Evolutionary conservation across 1,140 invertebrate genomes (phyloP).

Genomic region (Heliconius congener): DNA sequence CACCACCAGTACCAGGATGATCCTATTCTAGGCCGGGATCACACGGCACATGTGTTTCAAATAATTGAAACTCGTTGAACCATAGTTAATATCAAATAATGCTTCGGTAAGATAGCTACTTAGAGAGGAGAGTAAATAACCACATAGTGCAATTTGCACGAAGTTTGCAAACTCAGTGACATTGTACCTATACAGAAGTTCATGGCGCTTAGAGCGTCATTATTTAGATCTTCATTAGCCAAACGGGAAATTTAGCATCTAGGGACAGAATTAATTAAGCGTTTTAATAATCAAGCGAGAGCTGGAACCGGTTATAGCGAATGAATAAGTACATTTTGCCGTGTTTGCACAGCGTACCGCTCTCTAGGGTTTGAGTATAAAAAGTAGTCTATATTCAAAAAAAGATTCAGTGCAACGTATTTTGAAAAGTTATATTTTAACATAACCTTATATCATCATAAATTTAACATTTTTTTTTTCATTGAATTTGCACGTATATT

Average conservation of each 20-base stretch:
- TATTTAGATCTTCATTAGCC: constrained; percentile 2
- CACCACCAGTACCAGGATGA: too few relatives aligned
- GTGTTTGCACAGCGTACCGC: background rate
- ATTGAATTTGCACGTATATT: background rate
- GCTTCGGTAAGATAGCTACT: background rate
- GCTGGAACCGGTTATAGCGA: background rate
- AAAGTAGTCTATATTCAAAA: background rate
- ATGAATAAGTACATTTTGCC: constrained; percentile 2
- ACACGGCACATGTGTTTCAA: too few relatives aligned
- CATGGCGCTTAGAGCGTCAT: background rate
- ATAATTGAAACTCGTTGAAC: background rate
- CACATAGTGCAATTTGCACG: background rate
- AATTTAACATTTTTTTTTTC: constrained; percentile 3
- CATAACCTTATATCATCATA: background rate
- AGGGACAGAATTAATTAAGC: constrained; percentile 18
- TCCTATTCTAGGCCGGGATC: too few relatives aligned
- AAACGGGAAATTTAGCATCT: constrained; percentile 11
- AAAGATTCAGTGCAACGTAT: background rate
- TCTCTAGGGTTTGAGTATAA: background rate
- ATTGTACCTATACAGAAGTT: background rate
- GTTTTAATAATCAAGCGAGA: constrained; percentile 15
- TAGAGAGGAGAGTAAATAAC: background rate
- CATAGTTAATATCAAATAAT: background rate
- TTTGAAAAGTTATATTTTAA: background rate
- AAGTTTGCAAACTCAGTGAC: background rate